phyloP scores from a whole-genome alignment of 2,888 invertebrate species.

The Drosophila anomalata region DNA sequence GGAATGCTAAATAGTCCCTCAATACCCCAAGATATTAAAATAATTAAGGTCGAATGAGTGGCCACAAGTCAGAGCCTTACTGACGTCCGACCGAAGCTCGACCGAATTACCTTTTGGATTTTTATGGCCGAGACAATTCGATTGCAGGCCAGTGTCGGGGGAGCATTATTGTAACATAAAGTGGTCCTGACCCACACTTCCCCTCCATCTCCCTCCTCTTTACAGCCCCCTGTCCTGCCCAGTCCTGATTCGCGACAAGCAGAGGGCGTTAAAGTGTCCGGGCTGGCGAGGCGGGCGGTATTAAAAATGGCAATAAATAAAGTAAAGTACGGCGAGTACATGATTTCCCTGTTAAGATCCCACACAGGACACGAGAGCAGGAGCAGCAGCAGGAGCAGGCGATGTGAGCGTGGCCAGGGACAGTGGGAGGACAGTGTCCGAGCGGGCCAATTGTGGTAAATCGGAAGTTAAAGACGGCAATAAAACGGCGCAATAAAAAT shows the following conservation, averaged over 20 bases:
- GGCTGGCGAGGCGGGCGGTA: conserved; percentile 67
- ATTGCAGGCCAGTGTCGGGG: conserved; percentile 72
- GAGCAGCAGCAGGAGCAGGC: conserved; percentile 8
- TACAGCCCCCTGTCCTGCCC: conserved; percentile 8
- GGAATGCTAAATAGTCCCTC: not conserved
- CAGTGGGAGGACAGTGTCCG: conserved; percentile 61
- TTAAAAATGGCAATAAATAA: conserved; percentile 83
- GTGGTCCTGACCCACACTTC: conserved; percentile 49
- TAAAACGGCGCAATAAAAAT: conserved; percentile 84
- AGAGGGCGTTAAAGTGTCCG: conserved; percentile 73
- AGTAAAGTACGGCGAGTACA: conserved; percentile 82
- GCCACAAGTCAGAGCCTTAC: not conserved
- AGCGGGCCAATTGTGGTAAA: conserved; percentile 84
- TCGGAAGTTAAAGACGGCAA: conserved; percentile 84
- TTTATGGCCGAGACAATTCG: conserved; percentile 81
- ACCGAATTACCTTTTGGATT: conserved; percentile 78
- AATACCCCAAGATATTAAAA: conserved; percentile 23
- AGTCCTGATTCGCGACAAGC: conserved; percentile 42
- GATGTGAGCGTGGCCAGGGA: conserved; percentile 22
- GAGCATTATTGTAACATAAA: conserved; percentile 81
- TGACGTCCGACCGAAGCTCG: conserved; percentile 10
- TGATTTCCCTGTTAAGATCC: conserved; percentile 82
- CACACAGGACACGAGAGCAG: conserved; percentile 46
- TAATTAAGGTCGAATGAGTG: conserved; percentile 20
- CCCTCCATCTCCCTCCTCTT: not conserved